phyloP scores from a whole-genome alignment of 2,113 vertebrate genomes.

The Rhizomys pruinosus region DNA sequence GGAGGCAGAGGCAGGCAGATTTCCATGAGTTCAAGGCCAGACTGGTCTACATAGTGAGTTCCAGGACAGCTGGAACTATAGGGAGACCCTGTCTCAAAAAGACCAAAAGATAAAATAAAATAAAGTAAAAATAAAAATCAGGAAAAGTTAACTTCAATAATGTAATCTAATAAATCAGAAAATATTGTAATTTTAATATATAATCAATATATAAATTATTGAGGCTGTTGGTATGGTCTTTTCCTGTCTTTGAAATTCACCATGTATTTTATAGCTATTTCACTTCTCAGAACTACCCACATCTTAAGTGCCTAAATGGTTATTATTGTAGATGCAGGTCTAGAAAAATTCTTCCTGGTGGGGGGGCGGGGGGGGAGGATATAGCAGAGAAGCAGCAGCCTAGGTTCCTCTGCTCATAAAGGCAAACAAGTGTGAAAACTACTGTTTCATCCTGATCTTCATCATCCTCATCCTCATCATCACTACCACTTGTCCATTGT shows the following conservation, averaged over 20 bases:
- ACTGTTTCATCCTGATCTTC: neutral
- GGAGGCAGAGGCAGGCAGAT: too few relatives aligned
- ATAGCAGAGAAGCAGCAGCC: neutral
- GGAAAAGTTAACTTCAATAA: neutral
- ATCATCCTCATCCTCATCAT: neutral
- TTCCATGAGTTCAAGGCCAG: too few relatives aligned
- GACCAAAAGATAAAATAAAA: too few relatives aligned
- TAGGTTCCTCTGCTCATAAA: neutral
- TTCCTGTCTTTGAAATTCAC: neutral
- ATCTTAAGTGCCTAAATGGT: neutral
- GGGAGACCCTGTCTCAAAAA: too few relatives aligned
- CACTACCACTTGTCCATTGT: neutral
- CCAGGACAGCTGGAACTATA: too few relatives aligned
- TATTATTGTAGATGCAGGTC: neutral
- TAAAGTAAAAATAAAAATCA: constrained; percentile 24
- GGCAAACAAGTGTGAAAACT: neutral
- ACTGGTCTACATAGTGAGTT: too few relatives aligned
- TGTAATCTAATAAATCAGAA: constrained; percentile 5
- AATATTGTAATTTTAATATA: neutral
- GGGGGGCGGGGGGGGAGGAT: neutral
- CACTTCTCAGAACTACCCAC: neutral
- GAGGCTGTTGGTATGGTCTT: neutral
- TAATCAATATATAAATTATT: neutral
- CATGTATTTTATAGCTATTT: neutral
- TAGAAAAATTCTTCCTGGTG: constrained; percentile 17